phyloP scores from a whole-genome alignment of 2,888 invertebrate species.

The Spodoptera picta region DNA sequence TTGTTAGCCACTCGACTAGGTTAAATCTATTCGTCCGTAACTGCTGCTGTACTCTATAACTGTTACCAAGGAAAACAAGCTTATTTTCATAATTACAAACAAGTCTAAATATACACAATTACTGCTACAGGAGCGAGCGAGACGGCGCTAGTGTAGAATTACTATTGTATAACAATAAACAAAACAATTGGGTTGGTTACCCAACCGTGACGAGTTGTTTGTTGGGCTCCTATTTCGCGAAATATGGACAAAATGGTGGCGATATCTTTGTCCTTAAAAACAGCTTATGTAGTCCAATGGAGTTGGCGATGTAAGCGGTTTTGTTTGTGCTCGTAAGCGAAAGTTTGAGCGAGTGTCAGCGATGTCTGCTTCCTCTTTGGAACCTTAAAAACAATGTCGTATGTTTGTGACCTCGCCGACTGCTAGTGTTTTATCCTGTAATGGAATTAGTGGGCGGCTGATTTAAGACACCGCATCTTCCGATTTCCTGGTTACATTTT shows the following conservation, averaged over 20 bases:
- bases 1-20: conserved; percentile 4
- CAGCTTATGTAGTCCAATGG: conserved; percentile 20
- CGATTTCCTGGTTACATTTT: too few relatives aligned
- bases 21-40: conserved; percentile 9
- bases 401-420: conserved; percentile 6
- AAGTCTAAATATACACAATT: conserved; percentile 26
- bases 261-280: conserved; percentile 36
- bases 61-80: conserved; percentile 41
- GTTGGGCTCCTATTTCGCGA: conserved; percentile 47
- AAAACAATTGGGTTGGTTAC: conserved; percentile 48
- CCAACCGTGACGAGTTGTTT: conserved; percentile 34
- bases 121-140: conserved; percentile 9
- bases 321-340: conserved; percentile 10
- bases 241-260: conserved; percentile 32
- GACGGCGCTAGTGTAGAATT: conserved; percentile 44
- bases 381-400: conserved; percentile 14
- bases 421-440: conserved; percentile 3
- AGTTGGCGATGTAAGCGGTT: conserved; percentile 20
- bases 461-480: too few relatives aligned
- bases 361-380: conserved; percentile 11
- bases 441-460: too few relatives aligned
- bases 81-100: conserved; percentile 31
- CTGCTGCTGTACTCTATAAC: conserved; percentile 6
- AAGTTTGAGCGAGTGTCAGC: conserved; percentile 27
- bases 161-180: conserved; percentile 40